A percentile compares a stretch with the other conserved stretches of the same genome.
Conservation (phyloP, 1,140 invertebrate species). For the Megalonaias nervosa region DNA sequence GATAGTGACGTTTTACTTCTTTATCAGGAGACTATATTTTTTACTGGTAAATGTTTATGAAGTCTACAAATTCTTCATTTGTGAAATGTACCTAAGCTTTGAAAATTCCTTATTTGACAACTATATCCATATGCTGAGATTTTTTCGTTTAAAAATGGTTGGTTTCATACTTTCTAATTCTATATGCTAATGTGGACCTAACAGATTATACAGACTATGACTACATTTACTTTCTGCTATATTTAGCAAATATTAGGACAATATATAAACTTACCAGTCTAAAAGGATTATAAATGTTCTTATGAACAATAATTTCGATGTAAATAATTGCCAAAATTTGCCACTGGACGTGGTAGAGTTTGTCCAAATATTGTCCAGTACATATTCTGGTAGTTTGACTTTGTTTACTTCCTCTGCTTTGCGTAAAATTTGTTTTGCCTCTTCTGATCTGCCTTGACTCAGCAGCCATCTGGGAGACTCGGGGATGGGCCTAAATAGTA, state of each 20-base stretch:
- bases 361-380: slow-evolving; percentile 32
- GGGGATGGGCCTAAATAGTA: slow-evolving; percentile 48
- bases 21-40: too few species aligned
- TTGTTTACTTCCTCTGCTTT: slow-evolving; percentile 57
- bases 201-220: background rate
- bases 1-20: too few species aligned
- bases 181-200: background rate
- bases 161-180: background rate
- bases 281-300: slow-evolving; percentile 43
- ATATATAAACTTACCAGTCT: slow-evolving; percentile 37
- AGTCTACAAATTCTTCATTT: too few species aligned
- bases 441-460: slow-evolving; percentile 44
- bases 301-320: slow-evolving; percentile 23
- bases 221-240: background rate
- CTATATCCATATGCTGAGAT: background rate
- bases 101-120: too few species aligned
- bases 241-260: background rate
- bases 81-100: too few species aligned
- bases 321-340: slow-evolving; percentile 44
- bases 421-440: slow-evolving; percentile 53
- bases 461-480: slow-evolving; percentile 66
- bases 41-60: too few species aligned
- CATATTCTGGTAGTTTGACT: slow-evolving; percentile 27
- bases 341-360: slow-evolving; percentile 15
- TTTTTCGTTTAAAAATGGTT: background rate